Percentiles rank a stretch among this genome's conserved stretches.
These are phyloP conservation scores for Epinotia bilunana DNA, from an alignment of 2,888 invertebrate genomes.

Conservation along the genomic window DNA sequence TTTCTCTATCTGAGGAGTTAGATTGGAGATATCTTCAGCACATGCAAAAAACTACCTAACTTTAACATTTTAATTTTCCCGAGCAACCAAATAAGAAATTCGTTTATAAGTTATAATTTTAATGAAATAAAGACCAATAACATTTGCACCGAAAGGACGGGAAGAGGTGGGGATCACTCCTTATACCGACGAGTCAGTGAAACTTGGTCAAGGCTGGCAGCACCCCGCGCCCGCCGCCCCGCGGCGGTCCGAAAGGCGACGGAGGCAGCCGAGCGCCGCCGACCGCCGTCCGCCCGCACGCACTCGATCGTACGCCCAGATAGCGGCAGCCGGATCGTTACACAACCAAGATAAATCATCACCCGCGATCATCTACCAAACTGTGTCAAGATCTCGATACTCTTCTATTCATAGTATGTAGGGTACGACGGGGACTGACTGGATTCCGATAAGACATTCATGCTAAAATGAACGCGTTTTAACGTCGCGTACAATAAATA, in stretches of 20 bases:
- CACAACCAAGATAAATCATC: constrained; percentile 81
- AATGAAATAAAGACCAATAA: constrained; percentile 58
- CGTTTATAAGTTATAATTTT: constrained; percentile 9
- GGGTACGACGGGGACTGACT: constrained; percentile 34
- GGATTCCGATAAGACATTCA: constrained; percentile 49
- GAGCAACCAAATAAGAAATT: constrained; percentile 1
- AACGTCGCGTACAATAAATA: constrained; percentile 29
- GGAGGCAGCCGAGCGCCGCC: constrained; percentile 69
- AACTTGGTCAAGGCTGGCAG: constrained; percentile 83
- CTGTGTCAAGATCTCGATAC: constrained; percentile 78
- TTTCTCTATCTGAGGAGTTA: background rate
- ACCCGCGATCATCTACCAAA: constrained; percentile 73
- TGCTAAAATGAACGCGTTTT: constrained; percentile 22
- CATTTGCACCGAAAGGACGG: constrained; percentile 71
- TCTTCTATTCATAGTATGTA: constrained; percentile 51
- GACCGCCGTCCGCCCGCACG: constrained; percentile 65
- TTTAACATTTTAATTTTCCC: background rate
- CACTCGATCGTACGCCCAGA: constrained; percentile 73
- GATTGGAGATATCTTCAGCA: background rate
- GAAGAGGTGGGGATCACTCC: constrained; percentile 83
- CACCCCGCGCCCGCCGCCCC: constrained; percentile 61
- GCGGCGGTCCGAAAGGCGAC: constrained; percentile 62
- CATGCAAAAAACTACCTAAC: background rate
- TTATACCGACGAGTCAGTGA: constrained; percentile 82
- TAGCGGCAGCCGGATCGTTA: constrained; percentile 72